Conservation (phyloP, 2,797 vertebrate genomes). For the Chiloscyllium punctatum region DNA sequence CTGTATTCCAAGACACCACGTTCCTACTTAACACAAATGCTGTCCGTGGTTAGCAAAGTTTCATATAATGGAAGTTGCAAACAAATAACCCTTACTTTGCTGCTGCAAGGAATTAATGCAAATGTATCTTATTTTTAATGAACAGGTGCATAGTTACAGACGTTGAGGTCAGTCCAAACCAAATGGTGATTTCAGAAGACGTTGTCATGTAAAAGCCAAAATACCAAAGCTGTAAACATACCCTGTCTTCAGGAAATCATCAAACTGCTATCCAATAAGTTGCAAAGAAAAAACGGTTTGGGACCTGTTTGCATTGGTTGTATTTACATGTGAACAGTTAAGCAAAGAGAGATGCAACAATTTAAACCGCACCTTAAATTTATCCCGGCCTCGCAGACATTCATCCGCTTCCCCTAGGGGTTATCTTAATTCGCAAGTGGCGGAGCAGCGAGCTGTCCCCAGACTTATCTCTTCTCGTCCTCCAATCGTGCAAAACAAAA, state of each 20-base stretch:
- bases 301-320: background rate
- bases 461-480: background rate
- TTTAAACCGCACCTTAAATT: slow-evolving; percentile 15
- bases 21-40: background rate
- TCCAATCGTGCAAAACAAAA: background rate
- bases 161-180: background rate
- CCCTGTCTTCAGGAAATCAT: no score
- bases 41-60: no score
- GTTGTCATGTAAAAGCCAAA: background rate
- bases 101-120: background rate
- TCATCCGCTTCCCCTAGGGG: background rate
- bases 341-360: background rate
- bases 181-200: background rate
- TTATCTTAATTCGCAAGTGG: no score
- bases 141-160: background rate
- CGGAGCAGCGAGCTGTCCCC: background rate
- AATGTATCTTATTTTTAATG: background rate
- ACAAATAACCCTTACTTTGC: background rate
- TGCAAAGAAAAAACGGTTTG: background rate
- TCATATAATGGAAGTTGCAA: background rate
- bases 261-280: no score
- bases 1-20: background rate
- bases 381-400: background rate
- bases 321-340: no score
- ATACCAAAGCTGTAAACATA: background rate